Conservation (phyloP, 2,113 vertebrate species). For the Neogobius melanostomus region DNA sequence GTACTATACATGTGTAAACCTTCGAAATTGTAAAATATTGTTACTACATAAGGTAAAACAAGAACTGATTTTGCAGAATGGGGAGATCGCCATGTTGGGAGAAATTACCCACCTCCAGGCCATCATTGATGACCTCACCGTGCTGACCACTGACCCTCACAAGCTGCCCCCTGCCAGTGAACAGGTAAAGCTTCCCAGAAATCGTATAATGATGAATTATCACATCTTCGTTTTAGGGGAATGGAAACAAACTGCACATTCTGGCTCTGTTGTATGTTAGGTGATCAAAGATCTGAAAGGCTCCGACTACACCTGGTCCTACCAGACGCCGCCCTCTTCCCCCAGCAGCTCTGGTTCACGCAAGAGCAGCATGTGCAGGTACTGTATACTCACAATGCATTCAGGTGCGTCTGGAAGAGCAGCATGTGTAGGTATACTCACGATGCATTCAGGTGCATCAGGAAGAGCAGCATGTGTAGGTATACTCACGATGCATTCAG, state of each 20-base stretch:
- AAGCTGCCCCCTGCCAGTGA: slow-evolving; percentile 95
- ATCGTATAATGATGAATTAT: accelerated
- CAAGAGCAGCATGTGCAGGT: slow-evolving; percentile 99
- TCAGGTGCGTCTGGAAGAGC: slow-evolving; percentile 52
- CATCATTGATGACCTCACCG: slow-evolving; percentile 94
- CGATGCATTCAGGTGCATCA: neutral
- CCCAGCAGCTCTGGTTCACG: slow-evolving; percentile 94
- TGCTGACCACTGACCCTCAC: slow-evolving; percentile 91
- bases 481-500: neutral
- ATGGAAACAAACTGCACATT: neutral
- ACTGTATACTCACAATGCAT: slow-evolving; percentile 10
- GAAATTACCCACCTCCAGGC: slow-evolving; percentile 98
- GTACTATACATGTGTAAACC: too few species aligned
- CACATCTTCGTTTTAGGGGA: neutral
- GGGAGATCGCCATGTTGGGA: slow-evolving; percentile 96
- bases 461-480: slow-evolving; percentile 1
- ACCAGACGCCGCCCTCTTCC: slow-evolving; percentile 94
- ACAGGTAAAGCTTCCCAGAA: slow-evolving; percentile 78
- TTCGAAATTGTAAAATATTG: too few species aligned
- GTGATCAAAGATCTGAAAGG: slow-evolving; percentile 98
- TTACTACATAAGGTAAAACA: neutral
- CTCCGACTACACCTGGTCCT: slow-evolving; percentile 97
- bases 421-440: slow-evolving; percentile 18
- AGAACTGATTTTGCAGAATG: slow-evolving; percentile 75
- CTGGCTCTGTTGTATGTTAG: slow-evolving; percentile 58